phyloP scores from a whole-genome alignment of 2,888 invertebrate species.

The Drepana falcataria region DNA sequence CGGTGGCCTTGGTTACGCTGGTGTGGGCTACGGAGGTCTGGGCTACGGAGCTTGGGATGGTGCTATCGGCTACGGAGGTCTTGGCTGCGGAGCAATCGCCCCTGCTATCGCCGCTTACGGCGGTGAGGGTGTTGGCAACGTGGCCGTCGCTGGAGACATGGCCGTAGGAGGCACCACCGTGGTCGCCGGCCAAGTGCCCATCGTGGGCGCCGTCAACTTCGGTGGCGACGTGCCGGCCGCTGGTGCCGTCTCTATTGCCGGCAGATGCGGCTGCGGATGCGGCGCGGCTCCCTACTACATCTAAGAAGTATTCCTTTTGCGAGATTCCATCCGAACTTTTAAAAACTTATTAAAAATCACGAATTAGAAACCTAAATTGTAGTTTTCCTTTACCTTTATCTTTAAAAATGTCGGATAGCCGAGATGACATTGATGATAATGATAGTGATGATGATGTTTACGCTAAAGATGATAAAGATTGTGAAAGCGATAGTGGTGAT shows the following conservation, averaged over 20 bases:
- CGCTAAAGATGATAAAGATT: too few species aligned
- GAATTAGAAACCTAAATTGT: too few species aligned
- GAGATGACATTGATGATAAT: too few species aligned
- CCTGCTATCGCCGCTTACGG: slow-evolving; percentile 14
- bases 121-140: slow-evolving; percentile 22
- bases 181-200: slow-evolving; percentile 29
- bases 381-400: too few species aligned
- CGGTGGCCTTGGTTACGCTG: background rate
- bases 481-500: too few species aligned
- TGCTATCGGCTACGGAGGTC: background rate
- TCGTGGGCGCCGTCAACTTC: slow-evolving; percentile 27
- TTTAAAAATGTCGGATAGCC: too few species aligned
- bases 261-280: slow-evolving; percentile 18
- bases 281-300: slow-evolving; percentile 5
- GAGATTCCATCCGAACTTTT: background rate
- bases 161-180: slow-evolving; percentile 22
- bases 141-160: slow-evolving; percentile 23
- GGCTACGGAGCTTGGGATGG: background rate
- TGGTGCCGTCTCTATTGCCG: slow-evolving; percentile 27
- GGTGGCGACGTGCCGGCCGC: slow-evolving; percentile 20
- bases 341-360: background rate
- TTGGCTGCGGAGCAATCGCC: background rate
- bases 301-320: background rate
- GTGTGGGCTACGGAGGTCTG: slow-evolving; percentile 3
- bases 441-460: too few species aligned